Conservation (phyloP, 1,140 invertebrate genomes). For the Drosophila melanica region DNA sequence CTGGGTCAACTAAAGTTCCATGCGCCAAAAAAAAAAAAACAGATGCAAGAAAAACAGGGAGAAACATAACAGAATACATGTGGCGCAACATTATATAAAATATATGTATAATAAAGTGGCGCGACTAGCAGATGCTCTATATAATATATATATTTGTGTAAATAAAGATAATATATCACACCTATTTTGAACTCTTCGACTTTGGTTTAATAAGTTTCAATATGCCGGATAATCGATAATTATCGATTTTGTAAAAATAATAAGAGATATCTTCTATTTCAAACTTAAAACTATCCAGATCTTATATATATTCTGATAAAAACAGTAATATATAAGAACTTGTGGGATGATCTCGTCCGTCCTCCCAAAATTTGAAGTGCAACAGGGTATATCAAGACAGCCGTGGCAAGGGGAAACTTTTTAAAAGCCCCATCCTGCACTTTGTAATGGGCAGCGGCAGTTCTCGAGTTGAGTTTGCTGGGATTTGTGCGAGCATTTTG, state of each 20-base stretch:
- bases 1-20: constrained; percentile 48
- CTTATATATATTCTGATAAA: too few relatives aligned
- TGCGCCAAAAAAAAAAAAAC: constrained; percentile 7
- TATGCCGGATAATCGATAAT: too few relatives aligned
- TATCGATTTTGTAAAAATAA: too few relatives aligned
- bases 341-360: too few relatives aligned
- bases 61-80: constrained; percentile 31
- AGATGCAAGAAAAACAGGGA: constrained; percentile 14
- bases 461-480: constrained; percentile 13
- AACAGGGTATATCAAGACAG: not conserved
- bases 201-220: too few relatives aligned
- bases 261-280: too few relatives aligned
- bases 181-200: too few relatives aligned
- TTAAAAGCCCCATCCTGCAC: constrained; percentile 32
- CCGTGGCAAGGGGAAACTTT: constrained; percentile 14
- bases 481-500: constrained; percentile 32
- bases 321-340: too few relatives aligned
- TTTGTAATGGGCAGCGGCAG: constrained; percentile 26
- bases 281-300: too few relatives aligned
- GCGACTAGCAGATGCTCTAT: not conserved
- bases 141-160: too few relatives aligned
- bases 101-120: not conserved
- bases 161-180: too few relatives aligned
- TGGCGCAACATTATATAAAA: constrained; percentile 12
- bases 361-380: too few relatives aligned